Base-by-base conservation (phyloP, 2,888 invertebrate genomes). In the Exephanes ischioxanthus region DNA sequence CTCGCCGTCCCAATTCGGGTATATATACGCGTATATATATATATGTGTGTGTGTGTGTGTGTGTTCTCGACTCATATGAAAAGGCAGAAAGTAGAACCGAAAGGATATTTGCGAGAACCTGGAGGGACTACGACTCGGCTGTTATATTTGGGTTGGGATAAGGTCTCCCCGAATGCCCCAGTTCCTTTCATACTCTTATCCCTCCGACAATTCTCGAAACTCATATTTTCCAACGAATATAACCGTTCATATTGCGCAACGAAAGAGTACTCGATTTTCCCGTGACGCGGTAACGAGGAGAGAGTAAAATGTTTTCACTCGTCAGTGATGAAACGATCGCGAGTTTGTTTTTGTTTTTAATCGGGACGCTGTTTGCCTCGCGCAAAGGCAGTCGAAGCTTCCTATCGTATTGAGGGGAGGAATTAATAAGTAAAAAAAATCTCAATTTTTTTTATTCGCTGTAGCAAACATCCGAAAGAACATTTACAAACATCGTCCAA, bases 1-100 rank as follows among this genome's bases (percentile, higher is more conserved):
- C 76, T 82, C 68, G 85, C 53, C 55, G 82, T 73, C 58, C 82
- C 82, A 68, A 82, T 85, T 80, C 82, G 66, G 75, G 48, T 70
- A 58, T 53, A 30, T 67, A 75, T 33, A 73, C 53, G 41, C 66
- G 48, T 53, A 22, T 61, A 16, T 16, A 58, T 45, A 68, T 51
- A 58, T 66, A 71, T 66, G 37, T 16, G 16, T 53, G 6, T 19
- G 51, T 63, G 41, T 45, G 14, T 30, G 16, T 33, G 16, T 63
- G 30, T 30, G 30, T 63, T 30, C 63, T 33, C 63, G 63, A 30
- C 63, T 63, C 30, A 72, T 72, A 77, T 72, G 72, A 67, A 55
- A 37, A 55, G 45, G 76, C 66, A 19, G 22, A 76, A 76, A 51
- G 76, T 67, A 76, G 82, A 37, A 85, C 51, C 85, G 67, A 79